phyloP scores from a whole-genome alignment of 2,888 invertebrate species.

The Calliopum simillimum region DNA sequence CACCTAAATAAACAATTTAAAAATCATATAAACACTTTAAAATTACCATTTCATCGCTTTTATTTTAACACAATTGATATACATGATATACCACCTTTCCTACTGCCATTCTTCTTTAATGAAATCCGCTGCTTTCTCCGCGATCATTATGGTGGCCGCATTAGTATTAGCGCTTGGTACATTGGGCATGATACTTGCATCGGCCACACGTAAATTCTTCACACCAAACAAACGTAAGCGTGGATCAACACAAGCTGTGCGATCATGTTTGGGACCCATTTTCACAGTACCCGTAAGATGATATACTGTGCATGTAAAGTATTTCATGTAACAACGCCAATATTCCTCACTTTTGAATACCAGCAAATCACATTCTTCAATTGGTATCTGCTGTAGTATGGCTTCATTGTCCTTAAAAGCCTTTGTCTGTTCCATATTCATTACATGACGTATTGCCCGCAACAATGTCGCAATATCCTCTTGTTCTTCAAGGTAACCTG shows the following conservation, averaged over 20 bases:
- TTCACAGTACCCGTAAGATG: constrained; percentile 77
- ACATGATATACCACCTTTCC: no score
- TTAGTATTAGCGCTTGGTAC: no score
- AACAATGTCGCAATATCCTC: constrained; percentile 70
- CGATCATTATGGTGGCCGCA: no score
- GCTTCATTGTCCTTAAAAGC: constrained; percentile 63
- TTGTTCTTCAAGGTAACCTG: constrained; percentile 73
- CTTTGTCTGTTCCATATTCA: constrained; percentile 65
- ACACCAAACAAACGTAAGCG: constrained; percentile 70
- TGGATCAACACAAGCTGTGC: constrained; percentile 68
- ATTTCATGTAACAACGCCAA: constrained; percentile 70
- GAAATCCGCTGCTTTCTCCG: no score
- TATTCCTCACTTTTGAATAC: constrained; percentile 64
- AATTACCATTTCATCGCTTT: no score
- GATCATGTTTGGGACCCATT: constrained; percentile 71
- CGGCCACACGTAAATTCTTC: constrained; percentile 76
- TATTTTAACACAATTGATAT: no score
- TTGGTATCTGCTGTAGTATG: constrained; percentile 46
- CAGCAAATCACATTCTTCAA: constrained; percentile 51
- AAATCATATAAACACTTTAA: no score
- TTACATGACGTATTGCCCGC: constrained; percentile 64
- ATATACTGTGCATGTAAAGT: constrained; percentile 70
- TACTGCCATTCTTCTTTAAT: no score
- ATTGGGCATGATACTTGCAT: constrained; percentile 82
- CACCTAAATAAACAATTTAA: no score